Evolutionary conservation across 1,140 invertebrate genomes (phyloP).

Genomic region (Gryon sp.): DNA sequence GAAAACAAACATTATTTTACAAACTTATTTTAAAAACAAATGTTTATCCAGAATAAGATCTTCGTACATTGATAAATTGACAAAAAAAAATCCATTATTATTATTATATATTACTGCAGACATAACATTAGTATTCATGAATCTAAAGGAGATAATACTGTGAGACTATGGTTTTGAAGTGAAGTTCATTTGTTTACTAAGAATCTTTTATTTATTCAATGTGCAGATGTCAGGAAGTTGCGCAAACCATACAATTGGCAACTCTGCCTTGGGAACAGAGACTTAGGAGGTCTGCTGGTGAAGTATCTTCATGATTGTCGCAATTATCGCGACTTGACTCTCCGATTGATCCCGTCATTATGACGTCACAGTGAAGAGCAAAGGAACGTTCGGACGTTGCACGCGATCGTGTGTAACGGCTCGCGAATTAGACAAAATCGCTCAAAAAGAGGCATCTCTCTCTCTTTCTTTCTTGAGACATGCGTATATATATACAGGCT

Average conservation of each 20-base stretch:
- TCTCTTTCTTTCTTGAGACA: no score
- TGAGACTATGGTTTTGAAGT: no score
- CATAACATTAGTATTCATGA: no score
- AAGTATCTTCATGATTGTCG: constrained; percentile 72
- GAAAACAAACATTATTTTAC: no score
- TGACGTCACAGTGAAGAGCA: constrained; percentile 70
- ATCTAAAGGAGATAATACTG: no score
- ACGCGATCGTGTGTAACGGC: constrained; percentile 54
- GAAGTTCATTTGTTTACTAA: background rate
- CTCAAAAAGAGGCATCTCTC: constrained; percentile 24
- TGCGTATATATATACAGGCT: constrained; percentile 37
- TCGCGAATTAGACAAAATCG: constrained; percentile 39
- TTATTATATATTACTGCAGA: no score
- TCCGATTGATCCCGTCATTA: constrained; percentile 73
- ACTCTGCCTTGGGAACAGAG: constrained; percentile 37
- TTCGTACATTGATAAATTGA: no score
- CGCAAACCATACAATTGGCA: constrained; percentile 4
- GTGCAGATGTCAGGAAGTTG: background rate
- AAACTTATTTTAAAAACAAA: no score
- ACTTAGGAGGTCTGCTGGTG: constrained; percentile 12
- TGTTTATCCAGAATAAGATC: no score
- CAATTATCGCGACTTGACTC: constrained; percentile 79
- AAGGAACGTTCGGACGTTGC: constrained; percentile 25
- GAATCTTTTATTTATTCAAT: background rate
- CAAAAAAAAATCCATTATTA: no score